These are phyloP conservation scores for Eulemur albifrons DNA, from an alignment of 2,797 vertebrate species.

Conservation along the genomic window DNA sequence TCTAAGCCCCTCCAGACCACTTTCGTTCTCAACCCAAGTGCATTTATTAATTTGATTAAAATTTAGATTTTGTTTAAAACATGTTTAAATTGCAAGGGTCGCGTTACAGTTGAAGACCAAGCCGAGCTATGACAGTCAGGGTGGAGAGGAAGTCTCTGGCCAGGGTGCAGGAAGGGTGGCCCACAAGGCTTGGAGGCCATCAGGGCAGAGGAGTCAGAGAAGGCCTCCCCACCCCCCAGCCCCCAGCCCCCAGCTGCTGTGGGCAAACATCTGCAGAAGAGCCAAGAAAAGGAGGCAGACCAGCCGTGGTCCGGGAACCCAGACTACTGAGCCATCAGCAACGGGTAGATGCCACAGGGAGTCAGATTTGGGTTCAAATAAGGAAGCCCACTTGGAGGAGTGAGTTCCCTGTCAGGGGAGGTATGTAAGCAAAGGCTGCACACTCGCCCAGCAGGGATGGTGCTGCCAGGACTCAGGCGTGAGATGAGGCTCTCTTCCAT, in stretches of 20 bases:
- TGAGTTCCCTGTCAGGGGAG: not conserved
- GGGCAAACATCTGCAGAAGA: not conserved
- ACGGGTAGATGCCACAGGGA: not conserved
- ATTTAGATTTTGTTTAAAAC: not conserved
- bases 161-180: not conserved
- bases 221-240: no score
- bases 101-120: not conserved
- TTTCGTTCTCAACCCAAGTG: not conserved
- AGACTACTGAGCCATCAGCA: not conserved
- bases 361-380: not conserved
- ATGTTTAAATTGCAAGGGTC: not conserved
- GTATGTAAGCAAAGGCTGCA: not conserved
- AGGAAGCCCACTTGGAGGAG: not conserved
- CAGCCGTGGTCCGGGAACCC: not conserved
- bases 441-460: not conserved
- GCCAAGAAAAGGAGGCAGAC: not conserved
- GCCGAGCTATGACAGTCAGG: not conserved
- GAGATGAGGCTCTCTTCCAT: not conserved
- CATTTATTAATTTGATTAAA: not conserved
- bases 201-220: not conserved
- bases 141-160: not conserved
- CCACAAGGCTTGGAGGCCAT: not conserved
- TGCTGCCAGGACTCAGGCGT: not conserved
- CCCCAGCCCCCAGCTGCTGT: fast-evolving
- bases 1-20: not conserved